Base-by-base conservation (phyloP, 2,797 vertebrate species). In the Rousettus madagascariensis region DNA sequence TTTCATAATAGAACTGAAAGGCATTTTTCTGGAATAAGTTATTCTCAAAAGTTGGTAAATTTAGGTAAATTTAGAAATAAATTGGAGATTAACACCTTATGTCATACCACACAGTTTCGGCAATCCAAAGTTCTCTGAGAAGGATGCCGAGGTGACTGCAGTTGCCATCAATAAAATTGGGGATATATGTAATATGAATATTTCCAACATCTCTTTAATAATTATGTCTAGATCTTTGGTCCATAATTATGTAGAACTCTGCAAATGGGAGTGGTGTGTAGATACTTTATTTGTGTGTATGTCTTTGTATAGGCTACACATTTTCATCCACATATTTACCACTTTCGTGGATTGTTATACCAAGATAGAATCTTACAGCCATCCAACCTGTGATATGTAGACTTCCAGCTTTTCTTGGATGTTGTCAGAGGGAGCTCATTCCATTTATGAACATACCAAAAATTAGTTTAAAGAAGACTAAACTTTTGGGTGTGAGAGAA, bases 401-500 rank as follows among this genome's bases (percentile, higher is more conserved):
- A 59, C 77, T 85, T 86, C 3, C 10, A 72, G 19, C 38, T 12
- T 90, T 75, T 74, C 43, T 87, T 80, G 16, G 78, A 59, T 16
- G 46, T 71, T 92, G 61, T 24, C 46, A n/a, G 51, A 91, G 24
- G 33, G 26, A 89, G 77, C 46, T 88, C 10, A 51, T 90, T 90
- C 46, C 38, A 22, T 65, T 93, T 92, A 74, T 61, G n/a, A 72
- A 49, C n/a, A 84, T 65, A 79, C 20, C 24, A 91, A 77, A 93
- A 84, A 74, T 66, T 0, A 49, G 38, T 59, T 0, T 55, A 46
- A 90, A 89, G 96, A 87, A 97, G 89, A 94, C 41, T 49, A 71
- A 53, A 41, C 91, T 10, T 55, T 61, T 13, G 38, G 24, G 28
- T 84, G 72, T 86, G 97, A 96, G 89, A 90, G 88, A 96, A 98